phyloP scores from a whole-genome alignment of 2,888 invertebrate genomes.

The Oxycera nigricornis region DNA sequence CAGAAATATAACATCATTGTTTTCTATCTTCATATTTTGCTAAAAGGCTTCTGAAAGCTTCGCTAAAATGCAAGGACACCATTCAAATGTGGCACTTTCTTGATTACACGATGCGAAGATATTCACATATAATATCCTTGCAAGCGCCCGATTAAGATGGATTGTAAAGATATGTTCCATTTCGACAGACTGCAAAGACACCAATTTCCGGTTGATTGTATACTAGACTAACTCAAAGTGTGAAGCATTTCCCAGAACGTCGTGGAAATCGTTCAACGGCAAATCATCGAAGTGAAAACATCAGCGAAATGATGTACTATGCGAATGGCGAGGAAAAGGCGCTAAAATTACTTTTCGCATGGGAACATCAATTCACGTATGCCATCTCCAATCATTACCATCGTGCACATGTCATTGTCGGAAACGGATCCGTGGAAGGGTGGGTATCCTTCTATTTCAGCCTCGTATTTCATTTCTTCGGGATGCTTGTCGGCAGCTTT shows the following conservation, averaged over 20 bases:
- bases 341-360: constrained; percentile 12
- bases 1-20: too few relatives aligned
- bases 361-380: constrained; percentile 9
- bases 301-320: neutral
- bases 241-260: neutral
- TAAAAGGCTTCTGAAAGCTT: too few relatives aligned
- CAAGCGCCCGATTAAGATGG: neutral
- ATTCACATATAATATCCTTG: neutral
- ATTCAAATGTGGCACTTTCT: too few relatives aligned
- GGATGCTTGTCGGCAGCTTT: neutral
- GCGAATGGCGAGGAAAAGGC: neutral
- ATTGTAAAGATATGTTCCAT: neutral
- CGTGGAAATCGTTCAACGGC: too few relatives aligned
- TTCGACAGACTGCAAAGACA: neutral
- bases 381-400: constrained; percentile 32
- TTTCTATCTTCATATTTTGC: too few relatives aligned
- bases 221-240: neutral
- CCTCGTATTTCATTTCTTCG: neutral
- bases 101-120: too few relatives aligned
- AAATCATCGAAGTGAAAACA: too few relatives aligned
- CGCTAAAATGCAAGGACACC: too few relatives aligned
- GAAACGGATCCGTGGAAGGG: neutral
- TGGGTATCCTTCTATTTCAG: neutral
- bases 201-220: neutral
- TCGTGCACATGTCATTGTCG: constrained; percentile 17